phyloP scores from a whole-genome alignment of 2,113 vertebrate genomes.

The Sceloporus undulatus region DNA sequence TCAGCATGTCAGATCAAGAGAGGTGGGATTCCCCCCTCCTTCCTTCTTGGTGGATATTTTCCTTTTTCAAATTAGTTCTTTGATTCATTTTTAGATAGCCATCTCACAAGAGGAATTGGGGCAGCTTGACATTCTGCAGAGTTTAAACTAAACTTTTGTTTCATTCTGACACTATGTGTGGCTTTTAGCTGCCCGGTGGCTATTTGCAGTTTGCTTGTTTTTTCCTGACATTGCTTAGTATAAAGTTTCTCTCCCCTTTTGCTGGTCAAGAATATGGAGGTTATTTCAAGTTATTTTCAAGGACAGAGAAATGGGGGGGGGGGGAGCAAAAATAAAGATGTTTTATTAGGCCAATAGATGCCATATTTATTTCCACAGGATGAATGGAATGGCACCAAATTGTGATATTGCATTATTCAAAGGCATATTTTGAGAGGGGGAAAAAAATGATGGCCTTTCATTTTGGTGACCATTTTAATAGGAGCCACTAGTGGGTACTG shows the following conservation, averaged over 20 bases:
- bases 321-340: no score
- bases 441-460: no score
- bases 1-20: conserved; percentile 43
- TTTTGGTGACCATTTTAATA: no score
- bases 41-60: conserved; percentile 35
- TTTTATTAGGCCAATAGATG: background rate
- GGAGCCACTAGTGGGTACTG: no score
- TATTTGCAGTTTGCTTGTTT: background rate
- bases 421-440: no score
- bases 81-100: conserved; percentile 74
- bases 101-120: conserved; percentile 39
- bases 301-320: background rate
- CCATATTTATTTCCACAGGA: background rate
- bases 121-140: conserved; percentile 6
- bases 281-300: background rate
- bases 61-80: conserved; percentile 58
- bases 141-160: conserved; percentile 30
- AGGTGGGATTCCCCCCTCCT: conserved; percentile 29
- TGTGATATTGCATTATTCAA: no score
- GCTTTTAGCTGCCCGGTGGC: no score
- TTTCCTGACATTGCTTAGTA: background rate
- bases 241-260: no score
- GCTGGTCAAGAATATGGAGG: background rate
- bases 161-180: background rate
- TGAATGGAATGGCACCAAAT: no score